Percentiles rank a stretch among this genome's conserved stretches.
These are phyloP conservation scores for Brachionichthys hirsutus DNA, from an alignment of 2,113 vertebrate species.

Conservation along the genomic window DNA sequence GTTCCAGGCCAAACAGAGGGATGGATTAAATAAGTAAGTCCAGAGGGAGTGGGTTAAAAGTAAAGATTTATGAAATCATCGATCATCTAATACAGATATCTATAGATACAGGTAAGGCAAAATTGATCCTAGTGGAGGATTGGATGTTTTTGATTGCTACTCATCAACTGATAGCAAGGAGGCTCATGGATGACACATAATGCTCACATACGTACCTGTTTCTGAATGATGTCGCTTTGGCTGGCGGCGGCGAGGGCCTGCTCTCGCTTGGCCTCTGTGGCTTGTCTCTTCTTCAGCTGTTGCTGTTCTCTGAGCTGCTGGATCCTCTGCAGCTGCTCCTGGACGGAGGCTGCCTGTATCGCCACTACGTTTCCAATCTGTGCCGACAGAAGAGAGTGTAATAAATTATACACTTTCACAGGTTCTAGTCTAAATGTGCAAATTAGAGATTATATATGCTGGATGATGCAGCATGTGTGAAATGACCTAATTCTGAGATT, in stretches of 20 bases:
- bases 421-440: not conserved
- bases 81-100: too few relatives aligned
- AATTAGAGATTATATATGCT: not conserved
- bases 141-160: too few relatives aligned
- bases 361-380: slow-evolving; percentile 91
- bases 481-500: too few relatives aligned
- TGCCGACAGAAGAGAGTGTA: slow-evolving; percentile 29
- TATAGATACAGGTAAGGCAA: too few relatives aligned
- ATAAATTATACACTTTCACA: not conserved
- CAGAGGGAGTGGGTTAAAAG: too few relatives aligned
- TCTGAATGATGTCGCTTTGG: slow-evolving; percentile 95
- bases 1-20: too few relatives aligned
- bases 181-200: too few relatives aligned
- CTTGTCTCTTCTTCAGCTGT: slow-evolving; percentile 90
- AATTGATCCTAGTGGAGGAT: too few relatives aligned
- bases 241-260: slow-evolving; percentile 86
- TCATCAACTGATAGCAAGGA: too few relatives aligned
- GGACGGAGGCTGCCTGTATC: slow-evolving; percentile 92
- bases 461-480: too few relatives aligned
- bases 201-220: slow-evolving; percentile 85
- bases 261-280: slow-evolving; percentile 89
- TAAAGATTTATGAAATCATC: too few relatives aligned
- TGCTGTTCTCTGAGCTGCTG: slow-evolving; percentile 94
- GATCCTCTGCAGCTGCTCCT: slow-evolving; percentile 93
- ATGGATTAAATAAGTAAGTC: too few relatives aligned